Evolutionary conservation across 2,797 vertebrate species (phyloP).

Genomic region (Pachyuromys duprasi): DNA sequence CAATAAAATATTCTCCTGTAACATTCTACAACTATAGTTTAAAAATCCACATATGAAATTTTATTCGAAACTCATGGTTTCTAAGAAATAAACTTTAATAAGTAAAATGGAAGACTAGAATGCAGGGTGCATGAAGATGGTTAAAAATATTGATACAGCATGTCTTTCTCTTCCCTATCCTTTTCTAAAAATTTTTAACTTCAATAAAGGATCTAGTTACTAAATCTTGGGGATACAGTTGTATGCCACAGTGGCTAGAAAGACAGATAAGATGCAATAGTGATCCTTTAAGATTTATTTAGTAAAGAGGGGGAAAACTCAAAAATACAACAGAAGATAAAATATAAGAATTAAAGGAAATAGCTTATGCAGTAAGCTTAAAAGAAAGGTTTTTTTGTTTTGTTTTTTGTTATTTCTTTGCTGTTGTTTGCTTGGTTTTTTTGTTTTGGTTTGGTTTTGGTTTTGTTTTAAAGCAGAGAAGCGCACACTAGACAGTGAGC

Average conservation of each 20-base stretch:
- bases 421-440: too few species aligned
- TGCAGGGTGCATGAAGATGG: not conserved
- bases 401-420: too few species aligned
- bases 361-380: constrained; percentile 17
- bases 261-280: constrained; percentile 2
- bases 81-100: not conserved
- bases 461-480: not conserved
- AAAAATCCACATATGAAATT: not conserved
- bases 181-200: constrained; percentile 37
- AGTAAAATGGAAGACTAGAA: constrained; percentile 22
- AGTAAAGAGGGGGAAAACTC: not conserved
- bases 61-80: constrained; percentile 26
- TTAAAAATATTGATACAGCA: not conserved
- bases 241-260: not conserved
- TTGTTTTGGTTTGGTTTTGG: too few species aligned
- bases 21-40: constrained; percentile 10
- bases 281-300: not conserved
- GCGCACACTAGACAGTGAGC: not conserved
- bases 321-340: not conserved
- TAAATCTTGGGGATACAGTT: not conserved
- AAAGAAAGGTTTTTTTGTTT: not conserved
- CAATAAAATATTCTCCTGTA: not conserved
- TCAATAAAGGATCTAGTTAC: not conserved
- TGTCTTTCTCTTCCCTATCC: not conserved
- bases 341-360: constrained; percentile 7